These are phyloP conservation scores for Oenanthe melanoleuca DNA, from an alignment of 2,113 vertebrate genomes.

Conservation along the genomic window DNA sequence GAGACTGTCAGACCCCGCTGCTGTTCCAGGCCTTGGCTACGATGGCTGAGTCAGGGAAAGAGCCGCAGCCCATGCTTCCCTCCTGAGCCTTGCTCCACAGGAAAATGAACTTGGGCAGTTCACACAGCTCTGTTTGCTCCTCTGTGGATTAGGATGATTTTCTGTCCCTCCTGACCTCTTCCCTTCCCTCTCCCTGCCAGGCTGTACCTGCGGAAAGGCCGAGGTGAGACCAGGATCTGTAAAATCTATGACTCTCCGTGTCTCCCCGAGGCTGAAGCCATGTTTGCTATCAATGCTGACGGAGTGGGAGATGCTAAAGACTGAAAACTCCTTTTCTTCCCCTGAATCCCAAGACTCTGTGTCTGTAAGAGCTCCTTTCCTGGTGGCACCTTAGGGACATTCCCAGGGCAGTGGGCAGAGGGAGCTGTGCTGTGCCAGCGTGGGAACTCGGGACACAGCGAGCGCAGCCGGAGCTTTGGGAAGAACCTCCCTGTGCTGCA, in stretches of 20 bases:
- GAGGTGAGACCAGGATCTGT: too few relatives aligned
- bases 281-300: neutral
- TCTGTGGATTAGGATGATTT: too few relatives aligned
- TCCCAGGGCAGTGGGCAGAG: neutral
- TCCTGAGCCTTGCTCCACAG: too few relatives aligned
- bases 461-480: neutral
- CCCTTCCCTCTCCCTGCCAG: too few relatives aligned
- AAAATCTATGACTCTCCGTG: neutral
- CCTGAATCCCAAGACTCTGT: neutral
- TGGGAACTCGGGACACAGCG: neutral
- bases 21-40: conserved; percentile 96
- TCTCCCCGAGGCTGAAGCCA: neutral
- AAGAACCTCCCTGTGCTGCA: neutral
- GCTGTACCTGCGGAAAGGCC: too few relatives aligned
- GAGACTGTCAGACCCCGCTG: conserved; percentile 93
- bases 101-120: too few relatives aligned
- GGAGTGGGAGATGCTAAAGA: neutral
- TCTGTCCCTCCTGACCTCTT: too few relatives aligned
- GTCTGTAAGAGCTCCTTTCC: neutral
- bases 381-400: neutral
- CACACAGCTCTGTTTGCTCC: too few relatives aligned
- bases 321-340: neutral
- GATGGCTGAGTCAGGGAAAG: conserved; percentile 89
- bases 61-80: too few relatives aligned
- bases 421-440: neutral